Percentiles rank a stretch among this genome's conserved stretches.
Conservation (phyloP, 2,113 vertebrate species). For the Heterocephalus glaber region DNA sequence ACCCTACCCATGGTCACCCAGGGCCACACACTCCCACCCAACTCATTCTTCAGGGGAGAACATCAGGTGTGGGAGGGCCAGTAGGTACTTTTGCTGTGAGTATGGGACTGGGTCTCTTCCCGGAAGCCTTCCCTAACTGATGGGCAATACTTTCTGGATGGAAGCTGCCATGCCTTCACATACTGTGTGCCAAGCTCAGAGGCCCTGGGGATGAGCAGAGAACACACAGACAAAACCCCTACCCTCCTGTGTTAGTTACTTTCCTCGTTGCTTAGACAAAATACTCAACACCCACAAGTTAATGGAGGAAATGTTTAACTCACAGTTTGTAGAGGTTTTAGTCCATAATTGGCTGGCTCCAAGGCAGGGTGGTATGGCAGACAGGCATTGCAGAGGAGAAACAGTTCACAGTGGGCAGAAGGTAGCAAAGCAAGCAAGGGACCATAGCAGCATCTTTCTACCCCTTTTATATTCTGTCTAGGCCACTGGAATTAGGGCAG, state of each 20-base stretch:
- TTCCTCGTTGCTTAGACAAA: neutral
- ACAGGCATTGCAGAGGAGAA: neutral
- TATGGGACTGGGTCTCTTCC: neutral
- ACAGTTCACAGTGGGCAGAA: neutral
- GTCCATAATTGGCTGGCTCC: neutral
- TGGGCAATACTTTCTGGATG: neutral
- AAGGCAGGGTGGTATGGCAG: neutral
- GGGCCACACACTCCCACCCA: neutral
- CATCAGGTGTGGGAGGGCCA: neutral
- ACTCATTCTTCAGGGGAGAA: neutral
- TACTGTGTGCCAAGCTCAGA: neutral
- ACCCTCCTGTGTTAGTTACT: neutral
- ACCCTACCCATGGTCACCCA: neutral
- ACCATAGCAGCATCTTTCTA: neutral
- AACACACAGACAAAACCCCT: neutral
- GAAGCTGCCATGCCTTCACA: neutral
- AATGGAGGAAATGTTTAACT: neutral
- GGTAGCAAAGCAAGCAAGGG: neutral
- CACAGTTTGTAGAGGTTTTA: neutral
- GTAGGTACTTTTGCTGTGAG: conserved; percentile 15
- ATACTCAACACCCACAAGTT: neutral
- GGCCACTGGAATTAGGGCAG: neutral
- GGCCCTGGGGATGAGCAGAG: neutral
- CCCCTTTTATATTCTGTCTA: neutral
- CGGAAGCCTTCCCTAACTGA: neutral